phyloP scores from a whole-genome alignment of 2,797 vertebrate species.

The Falco peregrinus region DNA sequence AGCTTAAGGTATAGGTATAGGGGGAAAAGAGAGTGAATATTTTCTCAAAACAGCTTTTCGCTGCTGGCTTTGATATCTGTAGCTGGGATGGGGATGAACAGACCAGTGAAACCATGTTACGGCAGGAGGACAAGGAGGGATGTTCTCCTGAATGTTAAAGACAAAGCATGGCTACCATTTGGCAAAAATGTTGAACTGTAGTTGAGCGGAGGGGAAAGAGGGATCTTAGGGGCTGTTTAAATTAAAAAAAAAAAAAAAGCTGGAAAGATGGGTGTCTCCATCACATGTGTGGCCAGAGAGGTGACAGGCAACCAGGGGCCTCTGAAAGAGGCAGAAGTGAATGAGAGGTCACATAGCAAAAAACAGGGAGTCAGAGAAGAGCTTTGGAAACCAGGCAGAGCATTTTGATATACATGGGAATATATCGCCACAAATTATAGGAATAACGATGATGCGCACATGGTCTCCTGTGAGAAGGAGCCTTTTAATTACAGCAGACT shows the following conservation, averaged over 20 bases:
- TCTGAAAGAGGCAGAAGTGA: background rate
- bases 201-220: background rate
- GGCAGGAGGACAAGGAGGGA: background rate
- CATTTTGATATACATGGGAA: background rate
- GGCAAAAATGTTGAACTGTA: background rate
- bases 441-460: background rate
- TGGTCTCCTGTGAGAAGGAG: background rate
- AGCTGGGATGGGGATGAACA: background rate
- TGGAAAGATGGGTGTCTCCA: background rate
- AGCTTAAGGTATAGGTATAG: background rate
- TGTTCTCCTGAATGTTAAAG: background rate
- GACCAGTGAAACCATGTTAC: background rate
- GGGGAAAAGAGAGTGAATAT: fast-evolving
- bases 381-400: background rate
- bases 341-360: background rate
- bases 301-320: background rate
- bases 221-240: background rate
- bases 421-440: background rate
- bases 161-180: background rate
- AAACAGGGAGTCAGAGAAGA: background rate
- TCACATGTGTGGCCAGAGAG: background rate
- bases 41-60: background rate
- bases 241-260: background rate
- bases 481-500: background rate
- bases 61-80: background rate